A percentile compares a stretch with the other conserved stretches of the same genome.
Evolutionary conservation across 2,888 invertebrate species (phyloP).

Genomic region (Drosophila meridiana): DNA sequence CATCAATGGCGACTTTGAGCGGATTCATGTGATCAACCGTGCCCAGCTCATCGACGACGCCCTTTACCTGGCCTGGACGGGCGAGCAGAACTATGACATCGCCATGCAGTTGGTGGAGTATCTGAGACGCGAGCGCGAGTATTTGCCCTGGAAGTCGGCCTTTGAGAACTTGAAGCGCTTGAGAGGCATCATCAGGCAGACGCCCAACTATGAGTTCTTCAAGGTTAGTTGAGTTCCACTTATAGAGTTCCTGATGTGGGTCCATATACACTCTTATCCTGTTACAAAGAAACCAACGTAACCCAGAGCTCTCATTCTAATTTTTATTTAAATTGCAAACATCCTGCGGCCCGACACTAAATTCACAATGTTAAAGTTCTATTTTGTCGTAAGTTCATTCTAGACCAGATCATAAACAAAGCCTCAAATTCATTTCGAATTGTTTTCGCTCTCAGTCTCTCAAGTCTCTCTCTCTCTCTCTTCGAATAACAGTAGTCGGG

Average conservation of each 20-base stretch:
- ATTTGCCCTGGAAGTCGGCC: conserved; percentile 86
- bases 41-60: conserved; percentile 94
- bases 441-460: neutral
- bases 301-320: conserved; percentile 51
- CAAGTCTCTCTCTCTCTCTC: neutral
- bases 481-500: neutral
- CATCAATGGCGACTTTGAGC: conserved; percentile 85
- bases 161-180: conserved; percentile 87
- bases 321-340: conserved; percentile 41
- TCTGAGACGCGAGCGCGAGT: conserved; percentile 85
- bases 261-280: neutral
- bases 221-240: conserved; percentile 84
- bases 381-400: conserved; percentile 65
- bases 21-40: conserved; percentile 89
- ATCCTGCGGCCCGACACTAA: conserved; percentile 13
- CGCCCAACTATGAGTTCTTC: conserved; percentile 88
- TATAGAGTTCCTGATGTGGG: neutral
- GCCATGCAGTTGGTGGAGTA: conserved; percentile 87
- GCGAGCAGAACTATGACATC: conserved; percentile 88
- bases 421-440: neutral
- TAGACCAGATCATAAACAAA: neutral
- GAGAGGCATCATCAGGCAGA: conserved; percentile 87
- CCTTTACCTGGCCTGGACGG: conserved; percentile 88
- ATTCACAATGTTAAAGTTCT: conserved; percentile 46
- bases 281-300: conserved; percentile 19